These are phyloP conservation scores for Grallaria varia DNA, from an alignment of 2,113 vertebrate genomes.

Conservation along the genomic window DNA sequence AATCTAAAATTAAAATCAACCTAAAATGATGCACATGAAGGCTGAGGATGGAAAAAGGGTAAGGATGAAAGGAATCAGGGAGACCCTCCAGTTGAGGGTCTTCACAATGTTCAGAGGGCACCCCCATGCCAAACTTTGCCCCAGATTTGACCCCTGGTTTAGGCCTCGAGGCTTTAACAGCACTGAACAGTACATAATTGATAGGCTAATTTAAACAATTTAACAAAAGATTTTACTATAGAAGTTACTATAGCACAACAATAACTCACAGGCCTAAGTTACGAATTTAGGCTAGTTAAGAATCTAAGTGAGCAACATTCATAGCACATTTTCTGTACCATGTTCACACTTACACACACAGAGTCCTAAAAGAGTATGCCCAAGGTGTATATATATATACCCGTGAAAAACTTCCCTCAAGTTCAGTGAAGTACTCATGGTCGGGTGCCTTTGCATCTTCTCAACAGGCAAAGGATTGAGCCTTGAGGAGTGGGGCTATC, in stretches of 20 bases:
- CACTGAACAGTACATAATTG: neutral
- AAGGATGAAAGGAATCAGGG: neutral
- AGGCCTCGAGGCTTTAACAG: neutral
- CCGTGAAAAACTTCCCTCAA: neutral
- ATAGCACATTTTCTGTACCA: neutral
- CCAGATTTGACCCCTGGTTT: neutral
- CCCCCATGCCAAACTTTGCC: neutral
- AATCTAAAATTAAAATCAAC: neutral
- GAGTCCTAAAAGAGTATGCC: neutral
- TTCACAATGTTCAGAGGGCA: neutral
- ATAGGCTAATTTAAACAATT: neutral
- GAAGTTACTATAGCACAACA: neutral
- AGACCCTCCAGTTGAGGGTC: neutral
- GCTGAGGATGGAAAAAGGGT: neutral
- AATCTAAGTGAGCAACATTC: neutral
- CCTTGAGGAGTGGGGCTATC: neutral
- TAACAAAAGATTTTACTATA: neutral
- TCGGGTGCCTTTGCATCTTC: neutral
- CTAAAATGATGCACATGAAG: neutral
- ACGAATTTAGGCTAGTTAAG: neutral
- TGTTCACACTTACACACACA: rapidly evolving
- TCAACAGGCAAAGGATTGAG: neutral
- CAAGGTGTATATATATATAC: neutral
- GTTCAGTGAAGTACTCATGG: neutral
- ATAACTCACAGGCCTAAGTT: neutral